Evolutionary conservation across 2,113 vertebrate species (phyloP).

Genomic region (Anolis carolinensis): DNA sequence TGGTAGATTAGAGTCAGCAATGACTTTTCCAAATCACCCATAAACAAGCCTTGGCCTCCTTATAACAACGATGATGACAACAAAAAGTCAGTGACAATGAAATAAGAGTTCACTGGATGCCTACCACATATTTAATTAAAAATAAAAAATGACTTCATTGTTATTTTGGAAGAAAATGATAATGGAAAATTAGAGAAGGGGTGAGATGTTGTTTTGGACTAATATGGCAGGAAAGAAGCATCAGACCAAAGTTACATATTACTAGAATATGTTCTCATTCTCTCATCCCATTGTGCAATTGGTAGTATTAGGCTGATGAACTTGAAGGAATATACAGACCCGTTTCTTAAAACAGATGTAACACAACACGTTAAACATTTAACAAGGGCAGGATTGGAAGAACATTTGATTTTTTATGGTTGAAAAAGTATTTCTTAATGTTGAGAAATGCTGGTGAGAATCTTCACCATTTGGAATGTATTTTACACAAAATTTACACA

Average conservation of each 20-base stretch:
- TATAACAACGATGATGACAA: background rate
- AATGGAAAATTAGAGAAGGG: background rate
- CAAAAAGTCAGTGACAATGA: background rate
- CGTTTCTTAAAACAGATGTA: background rate
- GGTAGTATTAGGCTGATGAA: background rate
- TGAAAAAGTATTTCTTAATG: too few species aligned
- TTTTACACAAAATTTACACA: too few species aligned
- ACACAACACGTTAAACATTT: background rate
- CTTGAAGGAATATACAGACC: background rate
- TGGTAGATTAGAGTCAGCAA: fast-evolving
- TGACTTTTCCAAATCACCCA: background rate
- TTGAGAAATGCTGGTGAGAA: too few species aligned
- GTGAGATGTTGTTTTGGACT: too few species aligned
- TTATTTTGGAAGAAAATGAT: background rate
- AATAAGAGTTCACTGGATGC: background rate
- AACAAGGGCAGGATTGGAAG: too few species aligned
- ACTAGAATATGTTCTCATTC: background rate
- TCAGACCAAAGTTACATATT: background rate
- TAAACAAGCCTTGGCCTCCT: background rate
- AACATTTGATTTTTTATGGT: too few species aligned
- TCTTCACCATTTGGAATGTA: too few species aligned
- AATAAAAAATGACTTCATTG: background rate
- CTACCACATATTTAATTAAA: background rate
- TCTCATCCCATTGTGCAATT: background rate
- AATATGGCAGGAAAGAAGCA: background rate